Evolutionary conservation across 2,797 vertebrate genomes (phyloP).

Genomic region (Carapus acus): DNA sequence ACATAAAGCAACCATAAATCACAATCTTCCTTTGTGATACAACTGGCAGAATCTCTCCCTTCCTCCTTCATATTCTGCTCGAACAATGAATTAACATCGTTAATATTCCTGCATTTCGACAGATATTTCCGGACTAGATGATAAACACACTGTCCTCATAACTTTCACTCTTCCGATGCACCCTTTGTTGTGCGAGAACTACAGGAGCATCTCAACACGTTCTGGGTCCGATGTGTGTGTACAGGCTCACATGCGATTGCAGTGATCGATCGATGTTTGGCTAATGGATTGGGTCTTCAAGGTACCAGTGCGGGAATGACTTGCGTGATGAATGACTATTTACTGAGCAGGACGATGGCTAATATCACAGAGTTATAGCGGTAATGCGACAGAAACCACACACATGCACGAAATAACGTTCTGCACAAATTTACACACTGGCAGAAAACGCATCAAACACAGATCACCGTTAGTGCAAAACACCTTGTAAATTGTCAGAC

Average conservation of each 20-base stretch:
- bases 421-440: constrained; percentile 6
- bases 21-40: no score
- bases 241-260: constrained; percentile 12
- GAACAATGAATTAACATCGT: constrained; percentile 19
- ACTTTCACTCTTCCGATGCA: constrained; percentile 15
- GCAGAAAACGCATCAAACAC: constrained; percentile 28
- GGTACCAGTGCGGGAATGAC: constrained; percentile 46
- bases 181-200: constrained; percentile 33
- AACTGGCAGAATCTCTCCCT: no score
- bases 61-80: constrained; percentile 13
- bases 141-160: constrained; percentile 2
- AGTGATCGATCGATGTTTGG: constrained; percentile 46
- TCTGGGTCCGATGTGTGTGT: constrained; percentile 14
- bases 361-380: constrained; percentile 61
- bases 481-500: constrained; percentile 24
- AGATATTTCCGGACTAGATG: not conserved
- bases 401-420: constrained; percentile 1
- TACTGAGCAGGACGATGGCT: constrained; percentile 66
- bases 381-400: constrained; percentile 26
- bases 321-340: constrained; percentile 70
- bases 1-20: no score
- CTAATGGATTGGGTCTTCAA: constrained; percentile 68
- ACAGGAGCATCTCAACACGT: constrained; percentile 41
- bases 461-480: constrained; percentile 31
- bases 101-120: constrained; percentile 24